A percentile compares a stretch with the other conserved stretches of the same genome.
These are phyloP conservation scores for Epiperipatus broadwayi DNA, from an alignment of 2,888 invertebrate genomes.

Conservation along the genomic window DNA sequence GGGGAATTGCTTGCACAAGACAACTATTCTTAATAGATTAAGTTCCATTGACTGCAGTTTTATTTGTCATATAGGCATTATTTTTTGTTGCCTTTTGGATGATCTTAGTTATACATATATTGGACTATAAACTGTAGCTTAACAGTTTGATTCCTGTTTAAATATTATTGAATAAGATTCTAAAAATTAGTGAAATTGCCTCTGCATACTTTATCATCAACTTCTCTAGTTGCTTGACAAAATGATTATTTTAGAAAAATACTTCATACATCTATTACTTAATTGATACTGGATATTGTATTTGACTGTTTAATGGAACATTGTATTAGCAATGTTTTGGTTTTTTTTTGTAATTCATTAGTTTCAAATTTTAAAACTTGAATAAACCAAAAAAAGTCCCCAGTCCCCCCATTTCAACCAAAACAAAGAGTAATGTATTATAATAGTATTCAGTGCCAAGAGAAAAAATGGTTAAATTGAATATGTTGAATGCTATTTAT, in stretches of 20 bases:
- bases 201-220: slow-evolving; percentile 29
- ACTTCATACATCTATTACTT: slow-evolving; percentile 64
- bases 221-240: slow-evolving; percentile 58
- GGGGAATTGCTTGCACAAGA: slow-evolving; percentile 83
- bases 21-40: slow-evolving; percentile 62
- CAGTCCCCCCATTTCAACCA: too few species aligned
- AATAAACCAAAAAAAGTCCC: too few species aligned
- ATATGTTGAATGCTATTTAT: too few species aligned
- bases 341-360: too few species aligned
- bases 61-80: slow-evolving; percentile 49
- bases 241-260: slow-evolving; percentile 60
- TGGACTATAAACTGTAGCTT: slow-evolving; percentile 72
- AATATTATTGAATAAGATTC: slow-evolving; percentile 51
- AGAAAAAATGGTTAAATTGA: too few species aligned
- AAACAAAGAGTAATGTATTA: too few species aligned
- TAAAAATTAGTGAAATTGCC: slow-evolving; percentile 26
- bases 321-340: slow-evolving; percentile 22
- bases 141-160: slow-evolving; percentile 91
- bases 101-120: slow-evolving; percentile 60
- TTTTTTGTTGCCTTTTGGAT: slow-evolving; percentile 57
- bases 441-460: too few species aligned
- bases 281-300: slow-evolving; percentile 55
- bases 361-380: too few species aligned
- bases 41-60: slow-evolving; percentile 51
- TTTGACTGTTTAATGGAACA: slow-evolving; percentile 55